A percentile compares a stretch with the other conserved stretches of the same genome.
phyloP scores from a whole-genome alignment of 2,113 vertebrate genomes.

The Petrocephalus microphthalmus region DNA sequence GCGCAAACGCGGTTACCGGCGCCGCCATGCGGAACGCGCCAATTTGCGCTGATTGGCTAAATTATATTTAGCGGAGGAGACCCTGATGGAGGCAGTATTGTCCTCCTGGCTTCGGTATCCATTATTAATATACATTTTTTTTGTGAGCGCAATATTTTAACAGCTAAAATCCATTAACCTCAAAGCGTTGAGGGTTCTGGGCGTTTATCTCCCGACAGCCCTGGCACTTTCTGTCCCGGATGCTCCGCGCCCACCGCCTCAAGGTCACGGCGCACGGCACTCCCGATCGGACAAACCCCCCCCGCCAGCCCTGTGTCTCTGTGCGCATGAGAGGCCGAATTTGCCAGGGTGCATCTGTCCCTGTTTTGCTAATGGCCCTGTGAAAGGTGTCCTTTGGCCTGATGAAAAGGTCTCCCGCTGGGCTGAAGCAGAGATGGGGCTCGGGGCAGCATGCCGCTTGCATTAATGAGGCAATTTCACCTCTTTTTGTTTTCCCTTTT shows the following conservation, averaged over 20 bases:
- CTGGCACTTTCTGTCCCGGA: conserved; percentile 26
- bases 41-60: conserved; percentile 65
- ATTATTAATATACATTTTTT: conserved; percentile 30
- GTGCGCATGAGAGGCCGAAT: conserved; percentile 33
- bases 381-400: conserved; percentile 51
- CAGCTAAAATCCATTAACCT: conserved; percentile 59
- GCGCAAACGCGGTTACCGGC: conserved; percentile 62
- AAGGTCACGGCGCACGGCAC: conserved; percentile 32
- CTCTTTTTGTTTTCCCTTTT: conserved; percentile 21
- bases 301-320: conserved; percentile 26
- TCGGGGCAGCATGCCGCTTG: conserved; percentile 36
- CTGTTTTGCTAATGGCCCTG: conserved; percentile 48
- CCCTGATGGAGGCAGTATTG: conserved; percentile 59
- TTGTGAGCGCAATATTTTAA: conserved; percentile 30
- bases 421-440: conserved; percentile 35
- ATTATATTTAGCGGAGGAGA: conserved; percentile 59
- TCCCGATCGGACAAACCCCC: background rate
- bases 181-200: background rate
- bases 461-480: conserved; percentile 45
- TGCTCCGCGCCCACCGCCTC: conserved; percentile 26
- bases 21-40: conserved; percentile 60
- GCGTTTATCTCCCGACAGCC: conserved; percentile 21
- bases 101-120: conserved; percentile 41
- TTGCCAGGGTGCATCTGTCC: conserved; percentile 46
- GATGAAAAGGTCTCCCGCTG: conserved; percentile 47